Base-by-base conservation (phyloP, 2,888 invertebrate genomes). In the Hydropsyche betteni region DNA sequence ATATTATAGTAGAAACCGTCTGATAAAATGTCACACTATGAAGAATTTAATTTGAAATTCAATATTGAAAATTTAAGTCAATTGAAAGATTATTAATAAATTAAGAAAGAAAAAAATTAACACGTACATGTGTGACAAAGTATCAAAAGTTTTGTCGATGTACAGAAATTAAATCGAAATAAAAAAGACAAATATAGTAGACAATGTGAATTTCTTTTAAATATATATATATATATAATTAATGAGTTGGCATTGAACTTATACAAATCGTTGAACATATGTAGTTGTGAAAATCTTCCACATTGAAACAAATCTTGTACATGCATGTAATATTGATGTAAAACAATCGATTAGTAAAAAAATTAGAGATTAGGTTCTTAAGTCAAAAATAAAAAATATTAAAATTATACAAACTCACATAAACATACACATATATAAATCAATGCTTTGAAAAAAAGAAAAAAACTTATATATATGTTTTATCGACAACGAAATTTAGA, bases 271-370 rank as follows among this genome's bases (percentile, higher is more conserved):
- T 38, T 69, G 38, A 69, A 44, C 50, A 69, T 44, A 14, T 36
- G 12, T 6, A 69, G 8, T 38, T 69, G 12, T 8, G 33, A 64
- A 64, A 64, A 16, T 50, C 8, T 58, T 58, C 16, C 58, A 58
- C 24, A 16, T 58, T 4, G 58, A 16, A 58, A 58, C 24, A 58
- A 44, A 58, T 58, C 58, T 58, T 58, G 58, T 58, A 58, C 58
- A 69, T 51, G 69, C 50, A 51, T 50, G 51, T 69, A 34, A 24
- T 51, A 70, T 53, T 53, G 53, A 70, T 52, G 52, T 70, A 70
- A 70, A 70, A 70, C 53, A 33, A 64, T 74, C 72, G 74, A 78
- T 75, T 78, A 78, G 76, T 78, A 75, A 76, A 76, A 78, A 77
- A 76, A 76, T 75, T 64, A 64, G 64, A 24, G 36, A 64, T 34